Evolutionary conservation across 2,797 vertebrate genomes (phyloP).

Genomic region (Rhyacichthys aspro): DNA sequence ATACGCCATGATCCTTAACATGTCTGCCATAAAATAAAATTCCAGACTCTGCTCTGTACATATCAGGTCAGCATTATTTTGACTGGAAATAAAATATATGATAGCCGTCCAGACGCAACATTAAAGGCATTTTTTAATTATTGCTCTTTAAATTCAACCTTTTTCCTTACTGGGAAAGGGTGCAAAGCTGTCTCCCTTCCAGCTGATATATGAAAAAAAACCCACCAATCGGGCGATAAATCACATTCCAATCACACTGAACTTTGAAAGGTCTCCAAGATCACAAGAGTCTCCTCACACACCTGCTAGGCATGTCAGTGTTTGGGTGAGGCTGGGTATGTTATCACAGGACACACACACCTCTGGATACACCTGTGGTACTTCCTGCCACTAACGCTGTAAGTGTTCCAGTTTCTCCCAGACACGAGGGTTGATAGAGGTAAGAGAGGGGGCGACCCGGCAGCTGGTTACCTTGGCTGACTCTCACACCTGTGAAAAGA

Average conservation of each 20-base stretch:
- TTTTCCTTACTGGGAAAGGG: conserved; percentile 26
- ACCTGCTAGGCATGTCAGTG: conserved; percentile 73
- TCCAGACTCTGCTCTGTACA: not conserved
- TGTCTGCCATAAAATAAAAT: conserved; percentile 1
- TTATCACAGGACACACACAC: conserved; percentile 33
- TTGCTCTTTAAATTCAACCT: conserved; percentile 23
- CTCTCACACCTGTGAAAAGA: conserved; percentile 72
- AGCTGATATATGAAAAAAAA: conserved; percentile 48
- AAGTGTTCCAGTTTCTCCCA: conserved; percentile 72
- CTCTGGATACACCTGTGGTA: conserved; percentile 63
- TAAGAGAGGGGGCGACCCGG: conserved; percentile 62
- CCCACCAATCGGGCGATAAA: conserved; percentile 58
- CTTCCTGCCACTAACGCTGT: conserved; percentile 70
- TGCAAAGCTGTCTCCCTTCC: conserved; percentile 33
- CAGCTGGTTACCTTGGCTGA: conserved; percentile 81
- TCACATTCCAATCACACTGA: conserved; percentile 67
- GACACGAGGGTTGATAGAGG: conserved; percentile 63
- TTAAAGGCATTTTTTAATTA: conserved; percentile 20
- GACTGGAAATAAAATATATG: not conserved
- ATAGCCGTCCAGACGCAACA: not conserved
- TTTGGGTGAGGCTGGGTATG: conserved; percentile 65
- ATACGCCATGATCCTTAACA: not conserved
- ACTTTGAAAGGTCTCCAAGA: conserved; percentile 73
- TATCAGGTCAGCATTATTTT: not conserved
- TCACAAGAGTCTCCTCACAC: conserved; percentile 65